Base-by-base conservation (phyloP, 1,140 invertebrate species). In the Drosophila ercepeae region DNA sequence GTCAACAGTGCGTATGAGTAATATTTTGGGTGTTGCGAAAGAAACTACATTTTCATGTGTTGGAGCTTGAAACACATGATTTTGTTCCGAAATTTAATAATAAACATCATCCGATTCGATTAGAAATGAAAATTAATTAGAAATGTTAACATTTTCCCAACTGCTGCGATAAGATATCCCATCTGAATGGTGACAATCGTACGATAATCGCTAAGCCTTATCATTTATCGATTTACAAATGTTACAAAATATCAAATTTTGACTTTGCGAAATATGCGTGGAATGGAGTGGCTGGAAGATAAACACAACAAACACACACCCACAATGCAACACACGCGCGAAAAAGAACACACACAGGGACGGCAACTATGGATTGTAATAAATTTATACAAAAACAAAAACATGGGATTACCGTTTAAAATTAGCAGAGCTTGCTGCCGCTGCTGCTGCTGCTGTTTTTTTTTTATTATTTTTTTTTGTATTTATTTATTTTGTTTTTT, bases 361-460 rank as follows among this genome's bases (percentile, higher is more conserved):
- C 21, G 5, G 36, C 13, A 36, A 23, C 41, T 16, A 49, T 57
- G 49, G 23, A 74, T 25, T 72, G 13, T 57, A 63, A 72, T 39
- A 67, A 55, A 75, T 61, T 68, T 61, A 42, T 68, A 65, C 60
- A 75, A 75, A 59, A 68, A 61, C 55, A 57, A 72, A 61, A 61
- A 53, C 41, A 76, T 54, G 84, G 78, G 81, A 86, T 84, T 84
- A 84, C 79, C 82, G 76, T 86, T 84, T 57, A 45, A 81, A 84
- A 76, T 84, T 86, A 86, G 54, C 61, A 69, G 76, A 54, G 61
- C 61, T 81, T 65, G 59, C 41, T 83, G 59, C 55, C 57, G 51
- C 60, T 60, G 67, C 58, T 60, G 48, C 50, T 69, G 41, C 57
- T 52, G 55, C n/a, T n/a, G n/a, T n/a, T 52, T 59, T 60, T 46